A percentile compares a stretch with the other conserved stretches of the same genome.
These are phyloP conservation scores for Fukomys damarensis DNA, from an alignment of 2,113 vertebrate species.

Conservation along the genomic window DNA sequence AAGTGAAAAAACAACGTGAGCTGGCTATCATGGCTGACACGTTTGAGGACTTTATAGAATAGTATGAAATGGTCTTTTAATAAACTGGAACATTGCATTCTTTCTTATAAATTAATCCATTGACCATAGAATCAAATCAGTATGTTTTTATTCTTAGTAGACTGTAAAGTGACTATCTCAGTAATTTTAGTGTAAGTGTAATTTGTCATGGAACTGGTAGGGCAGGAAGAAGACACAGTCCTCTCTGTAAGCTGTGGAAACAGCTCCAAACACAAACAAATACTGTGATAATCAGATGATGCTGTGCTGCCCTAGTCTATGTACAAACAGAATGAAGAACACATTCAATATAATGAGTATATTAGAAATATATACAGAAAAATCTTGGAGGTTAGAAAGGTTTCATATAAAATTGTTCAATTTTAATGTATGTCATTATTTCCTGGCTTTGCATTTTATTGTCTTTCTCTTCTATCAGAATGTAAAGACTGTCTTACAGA, in stretches of 20 bases:
- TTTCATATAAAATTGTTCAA: background rate
- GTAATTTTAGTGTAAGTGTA: background rate
- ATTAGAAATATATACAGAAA: background rate
- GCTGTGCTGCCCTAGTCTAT: background rate
- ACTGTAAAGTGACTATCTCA: background rate
- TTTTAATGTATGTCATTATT: background rate
- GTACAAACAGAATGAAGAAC: background rate
- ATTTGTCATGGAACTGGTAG: background rate
- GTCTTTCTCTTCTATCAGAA: background rate
- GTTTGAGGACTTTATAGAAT: background rate
- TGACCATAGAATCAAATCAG: background rate
- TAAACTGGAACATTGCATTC: background rate
- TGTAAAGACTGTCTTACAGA: background rate
- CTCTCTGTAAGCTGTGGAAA: background rate
- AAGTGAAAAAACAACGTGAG: background rate
- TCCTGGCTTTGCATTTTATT: background rate
- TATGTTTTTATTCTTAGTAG: background rate
- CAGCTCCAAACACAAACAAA: background rate
- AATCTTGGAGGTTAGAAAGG: background rate
- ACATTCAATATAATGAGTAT: background rate
- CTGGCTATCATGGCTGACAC: background rate
- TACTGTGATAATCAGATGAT: background rate
- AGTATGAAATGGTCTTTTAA: background rate
- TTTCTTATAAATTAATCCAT: slow-evolving; percentile 18
- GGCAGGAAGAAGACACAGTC: background rate